Evolutionary conservation across 2,113 vertebrate species (phyloP).

Genomic region (Felis chaus): DNA sequence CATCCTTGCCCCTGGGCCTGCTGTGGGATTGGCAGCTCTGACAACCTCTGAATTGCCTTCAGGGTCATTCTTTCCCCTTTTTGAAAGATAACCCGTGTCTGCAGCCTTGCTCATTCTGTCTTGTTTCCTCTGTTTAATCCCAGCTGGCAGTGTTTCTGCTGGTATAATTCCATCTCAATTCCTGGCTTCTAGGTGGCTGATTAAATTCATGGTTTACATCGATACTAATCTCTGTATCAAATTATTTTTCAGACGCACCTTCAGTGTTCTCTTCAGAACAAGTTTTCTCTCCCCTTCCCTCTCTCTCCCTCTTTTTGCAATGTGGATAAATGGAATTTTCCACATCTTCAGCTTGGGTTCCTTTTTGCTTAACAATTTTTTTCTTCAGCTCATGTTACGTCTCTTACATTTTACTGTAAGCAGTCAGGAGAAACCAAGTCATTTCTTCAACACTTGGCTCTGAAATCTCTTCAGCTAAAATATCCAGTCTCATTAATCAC

Average conservation of each 20-base stretch:
- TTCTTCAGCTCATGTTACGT: no score
- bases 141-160: not conserved
- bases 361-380: not conserved
- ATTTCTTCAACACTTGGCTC: no score
- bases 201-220: not conserved
- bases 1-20: not conserved
- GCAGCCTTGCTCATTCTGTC: not conserved
- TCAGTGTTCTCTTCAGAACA: not conserved
- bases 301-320: not conserved
- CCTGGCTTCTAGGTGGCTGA: not conserved
- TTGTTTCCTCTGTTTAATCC: not conserved
- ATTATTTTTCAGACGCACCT: not conserved
- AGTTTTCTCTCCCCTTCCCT: not conserved
- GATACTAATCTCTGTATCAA: not conserved
- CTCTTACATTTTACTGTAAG: no score
- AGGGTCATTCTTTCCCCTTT: no score
- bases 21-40: not conserved
- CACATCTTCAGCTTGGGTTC: not conserved
- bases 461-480: no score
- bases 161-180: not conserved
- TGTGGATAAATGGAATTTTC: not conserved
- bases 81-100: not conserved
- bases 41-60: not conserved
- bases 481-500: no score
- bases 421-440: no score